Base-by-base conservation (phyloP, 2,797 vertebrate genomes). In the Cephalopachus bancanus region DNA sequence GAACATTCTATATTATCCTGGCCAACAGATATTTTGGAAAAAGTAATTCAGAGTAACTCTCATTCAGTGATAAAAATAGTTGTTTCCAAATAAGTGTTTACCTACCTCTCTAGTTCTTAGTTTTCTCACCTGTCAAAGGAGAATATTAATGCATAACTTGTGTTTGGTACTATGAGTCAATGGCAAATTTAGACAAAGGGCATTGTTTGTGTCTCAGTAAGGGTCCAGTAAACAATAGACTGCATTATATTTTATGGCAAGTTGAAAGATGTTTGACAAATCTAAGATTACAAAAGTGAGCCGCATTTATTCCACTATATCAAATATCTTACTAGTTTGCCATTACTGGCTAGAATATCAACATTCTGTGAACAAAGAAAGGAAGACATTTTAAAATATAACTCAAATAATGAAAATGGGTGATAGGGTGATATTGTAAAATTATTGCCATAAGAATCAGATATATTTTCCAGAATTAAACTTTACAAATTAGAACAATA, bases 341-440 rank as follows among this genome's bases (percentile, higher is more conserved):
- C 28, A 26, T 37, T 15, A 57, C n/a, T 53, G 12, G 28, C 16
- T 81, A 37, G 14, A 57, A 86, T 28, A 30, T 24, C 28, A 93
- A 64, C 30, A 80, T 84, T 84, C 51, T 92, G 19, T 69, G 51
- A 81, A 80, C 20, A 86, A 89, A 83, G 30, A 1, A 94, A 92
- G 80, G 15, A 78, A 24, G 17, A 5, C 53, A 12, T 71, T 78
- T n/a, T 30, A 37, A 84, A 89, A 37, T 37, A 79, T 37, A 71
- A 53, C 10, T 83, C 12, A 96, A 91, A 83, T 88, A 93, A 62
- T 76, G 5, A 1, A 78, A 74, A 37, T 37, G 37, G 37, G 37
- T 37, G 3, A 37, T 37, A 79, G 7, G n/a, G 33, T 60, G 6
- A 33, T 30, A 55, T 0, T 90, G 14, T 62, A 28, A 60, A 75